A percentile compares a stretch with the other conserved stretches of the same genome.
These are phyloP conservation scores for Pocota personata DNA, from an alignment of 2,888 invertebrate genomes.

Conservation along the genomic window DNA sequence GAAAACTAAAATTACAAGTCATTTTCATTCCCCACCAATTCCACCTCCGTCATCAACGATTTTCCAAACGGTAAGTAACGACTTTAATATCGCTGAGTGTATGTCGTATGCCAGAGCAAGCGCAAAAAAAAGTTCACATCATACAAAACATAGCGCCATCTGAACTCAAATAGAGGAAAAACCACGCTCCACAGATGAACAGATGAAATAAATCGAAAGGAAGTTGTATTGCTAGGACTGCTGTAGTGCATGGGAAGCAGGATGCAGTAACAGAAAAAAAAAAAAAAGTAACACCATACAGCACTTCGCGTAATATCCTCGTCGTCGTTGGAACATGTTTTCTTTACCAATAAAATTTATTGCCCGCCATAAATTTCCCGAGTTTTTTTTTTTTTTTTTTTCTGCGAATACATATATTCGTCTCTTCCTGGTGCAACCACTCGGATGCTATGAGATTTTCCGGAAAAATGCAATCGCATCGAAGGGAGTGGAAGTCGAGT, in stretches of 20 bases:
- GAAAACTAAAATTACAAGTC: conserved; percentile 51
- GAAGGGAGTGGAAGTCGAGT: background rate
- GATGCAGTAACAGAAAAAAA: conserved; percentile 37
- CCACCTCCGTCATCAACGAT: conserved; percentile 28
- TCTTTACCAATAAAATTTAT: conserved; percentile 73
- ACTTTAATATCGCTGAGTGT: conserved; percentile 31
- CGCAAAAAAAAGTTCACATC: conserved; percentile 30
- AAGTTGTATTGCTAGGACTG: conserved; percentile 45
- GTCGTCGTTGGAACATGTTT: conserved; percentile 71
- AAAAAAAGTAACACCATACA: conserved; percentile 32
- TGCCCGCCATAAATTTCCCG: conserved; percentile 65
- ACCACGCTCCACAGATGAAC: conserved; percentile 45
- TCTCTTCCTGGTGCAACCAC: conserved; percentile 63
- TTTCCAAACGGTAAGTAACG: conserved; percentile 42
- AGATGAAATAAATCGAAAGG: conserved; percentile 69
- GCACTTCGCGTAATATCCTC: conserved; percentile 69
- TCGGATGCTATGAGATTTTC: conserved; percentile 63
- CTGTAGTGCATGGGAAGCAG: conserved; percentile 31
- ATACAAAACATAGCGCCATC: conserved; percentile 51
- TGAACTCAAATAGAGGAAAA: conserved; percentile 14
- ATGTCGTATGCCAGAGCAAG: conserved; percentile 28
- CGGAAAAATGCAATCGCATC: conserved; percentile 67
- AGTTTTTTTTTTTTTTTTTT: conserved; percentile 16
- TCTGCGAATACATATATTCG: conserved; percentile 49
- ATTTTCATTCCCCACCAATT: conserved; percentile 21